Percentiles rank a stretch among this genome's conserved stretches.
Conservation (phyloP, 1,140 invertebrate genomes). For the Brachionus manjavacas region DNA sequence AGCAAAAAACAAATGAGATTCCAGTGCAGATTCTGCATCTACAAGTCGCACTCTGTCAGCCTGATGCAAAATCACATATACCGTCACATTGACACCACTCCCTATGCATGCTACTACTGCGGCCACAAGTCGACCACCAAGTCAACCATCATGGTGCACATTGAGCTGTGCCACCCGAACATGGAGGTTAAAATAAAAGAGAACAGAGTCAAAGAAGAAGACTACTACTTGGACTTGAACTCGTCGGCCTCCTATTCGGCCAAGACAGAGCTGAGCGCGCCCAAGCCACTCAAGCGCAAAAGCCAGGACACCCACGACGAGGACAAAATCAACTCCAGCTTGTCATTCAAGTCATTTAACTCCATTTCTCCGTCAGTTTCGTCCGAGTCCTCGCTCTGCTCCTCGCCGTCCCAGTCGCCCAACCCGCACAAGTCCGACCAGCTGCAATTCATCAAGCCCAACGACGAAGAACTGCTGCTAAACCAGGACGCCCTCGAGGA, state of each 20-base stretch:
- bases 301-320: not conserved
- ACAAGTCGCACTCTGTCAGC: slow-evolving; percentile 3
- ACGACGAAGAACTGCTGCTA: not conserved
- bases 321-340: not conserved
- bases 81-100: slow-evolving; percentile 36
- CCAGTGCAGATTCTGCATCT: slow-evolving; percentile 24
- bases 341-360: not conserved
- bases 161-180: slow-evolving; percentile 42
- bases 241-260: not conserved
- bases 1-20: slow-evolving; percentile 38
- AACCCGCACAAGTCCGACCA: not conserved
- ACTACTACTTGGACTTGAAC: slow-evolving; percentile 33
- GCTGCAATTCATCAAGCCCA: not conserved
- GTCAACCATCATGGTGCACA: slow-evolving; percentile 43
- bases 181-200: slow-evolving; percentile 39
- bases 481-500: not conserved
- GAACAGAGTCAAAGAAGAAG: slow-evolving; percentile 31
- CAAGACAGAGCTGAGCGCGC: not conserved
- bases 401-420: not conserved
- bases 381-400: slow-evolving; percentile 17
- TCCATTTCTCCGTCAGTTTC: not conserved
- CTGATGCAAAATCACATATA: slow-evolving; percentile 42
- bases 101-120: slow-evolving; percentile 36
- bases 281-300: not conserved
- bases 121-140: slow-evolving; percentile 43